Conservation (phyloP, 2,113 vertebrate species). For the Rana temporaria region DNA sequence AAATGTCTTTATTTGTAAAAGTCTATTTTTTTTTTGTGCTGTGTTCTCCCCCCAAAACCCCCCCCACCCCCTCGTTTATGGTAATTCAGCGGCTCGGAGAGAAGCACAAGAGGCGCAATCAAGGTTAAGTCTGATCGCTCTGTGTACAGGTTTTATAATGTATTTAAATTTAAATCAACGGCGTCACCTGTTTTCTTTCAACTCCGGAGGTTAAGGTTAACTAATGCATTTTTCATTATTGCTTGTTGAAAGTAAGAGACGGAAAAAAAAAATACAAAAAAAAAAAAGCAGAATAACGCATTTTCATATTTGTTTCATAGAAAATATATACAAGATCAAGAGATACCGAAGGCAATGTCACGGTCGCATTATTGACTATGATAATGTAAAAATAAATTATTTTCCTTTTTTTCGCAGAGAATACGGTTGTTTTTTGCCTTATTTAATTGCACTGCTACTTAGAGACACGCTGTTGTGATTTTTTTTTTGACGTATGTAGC, state of each 20-base stretch:
- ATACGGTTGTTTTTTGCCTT: not conserved
- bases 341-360: slow-evolving; percentile 6
- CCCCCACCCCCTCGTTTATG: not conserved
- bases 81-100: not conserved
- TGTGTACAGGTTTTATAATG: not conserved
- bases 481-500: too few relatives aligned
- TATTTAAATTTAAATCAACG: not conserved
- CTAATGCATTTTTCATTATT: slow-evolving; percentile 25
- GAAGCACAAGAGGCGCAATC: not conserved
- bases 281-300: not conserved
- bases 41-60: not conserved
- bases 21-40: too few relatives aligned
- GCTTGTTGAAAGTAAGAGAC: not conserved
- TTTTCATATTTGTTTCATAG: not conserved
- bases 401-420: not conserved
- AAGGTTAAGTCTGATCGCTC: not conserved
- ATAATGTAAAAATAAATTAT: not conserved
- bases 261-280: too few relatives aligned
- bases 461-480: too few relatives aligned
- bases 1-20: too few relatives aligned
- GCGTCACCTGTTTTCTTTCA: not conserved
- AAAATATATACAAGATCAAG: not conserved
- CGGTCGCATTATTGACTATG: not conserved
- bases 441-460: not conserved
- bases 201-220: slow-evolving; percentile 27